These are phyloP conservation scores for Centropus unirufus DNA, from an alignment of 2,113 vertebrate genomes.

Conservation along the genomic window DNA sequence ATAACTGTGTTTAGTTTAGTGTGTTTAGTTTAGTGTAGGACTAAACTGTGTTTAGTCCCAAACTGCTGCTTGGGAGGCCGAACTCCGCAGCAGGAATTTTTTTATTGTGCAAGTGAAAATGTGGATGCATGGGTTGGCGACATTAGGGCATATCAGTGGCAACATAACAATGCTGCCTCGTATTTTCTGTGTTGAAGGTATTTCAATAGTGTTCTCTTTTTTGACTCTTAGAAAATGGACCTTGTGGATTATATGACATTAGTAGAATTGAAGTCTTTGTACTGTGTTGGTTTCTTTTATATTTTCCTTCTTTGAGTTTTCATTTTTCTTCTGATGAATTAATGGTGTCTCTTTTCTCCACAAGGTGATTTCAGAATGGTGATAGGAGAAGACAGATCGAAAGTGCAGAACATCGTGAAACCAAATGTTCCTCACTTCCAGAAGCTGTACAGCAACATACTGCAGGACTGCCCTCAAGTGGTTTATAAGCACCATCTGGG, in stretches of 20 bases:
- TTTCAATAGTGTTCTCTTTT: neutral
- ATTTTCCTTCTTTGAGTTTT: neutral
- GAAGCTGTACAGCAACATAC: slow-evolving; percentile 87
- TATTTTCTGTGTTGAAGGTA: neutral
- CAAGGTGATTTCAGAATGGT: slow-evolving; percentile 96
- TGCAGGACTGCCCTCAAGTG: slow-evolving; percentile 90
- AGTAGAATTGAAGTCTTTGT: neutral
- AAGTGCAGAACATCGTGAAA: slow-evolving; percentile 92
- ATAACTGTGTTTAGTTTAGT: neutral
- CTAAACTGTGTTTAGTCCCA: too few relatives aligned
- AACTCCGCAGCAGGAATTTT: neutral
- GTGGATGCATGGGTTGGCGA: neutral
- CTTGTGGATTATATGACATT: neutral
- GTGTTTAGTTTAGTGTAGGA: too few relatives aligned
- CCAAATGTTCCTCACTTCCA: slow-evolving; percentile 89
- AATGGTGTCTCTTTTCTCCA: neutral
- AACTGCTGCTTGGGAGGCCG: neutral
- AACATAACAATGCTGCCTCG: neutral
- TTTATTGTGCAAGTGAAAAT: neutral
- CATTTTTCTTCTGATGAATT: neutral
- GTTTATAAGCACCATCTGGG: slow-evolving; percentile 91
- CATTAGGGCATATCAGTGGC: neutral
- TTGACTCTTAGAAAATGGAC: neutral
- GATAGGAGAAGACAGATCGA: slow-evolving; percentile 91
- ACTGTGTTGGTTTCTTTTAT: neutral